Evolutionary conservation across 2,888 invertebrate species (phyloP).

Genomic region (Alitta virens): DNA sequence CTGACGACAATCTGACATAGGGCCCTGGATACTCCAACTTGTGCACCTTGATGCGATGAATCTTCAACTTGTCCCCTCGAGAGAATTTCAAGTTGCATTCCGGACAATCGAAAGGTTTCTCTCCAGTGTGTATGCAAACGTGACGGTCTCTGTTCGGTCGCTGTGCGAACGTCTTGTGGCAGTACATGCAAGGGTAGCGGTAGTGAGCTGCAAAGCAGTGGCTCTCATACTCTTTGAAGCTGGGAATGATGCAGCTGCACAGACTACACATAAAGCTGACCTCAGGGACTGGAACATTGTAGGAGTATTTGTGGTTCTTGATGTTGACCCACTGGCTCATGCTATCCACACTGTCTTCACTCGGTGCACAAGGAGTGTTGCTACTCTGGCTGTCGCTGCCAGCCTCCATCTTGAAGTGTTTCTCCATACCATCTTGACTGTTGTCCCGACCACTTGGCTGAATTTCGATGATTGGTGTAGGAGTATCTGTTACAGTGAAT

Average conservation of each 20-base stretch:
- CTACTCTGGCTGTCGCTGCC: background rate
- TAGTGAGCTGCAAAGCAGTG: conserved; percentile 46
- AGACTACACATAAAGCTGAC: background rate
- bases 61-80: conserved; percentile 34
- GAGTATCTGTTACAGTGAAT: conserved; percentile 19
- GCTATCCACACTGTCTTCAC: background rate
- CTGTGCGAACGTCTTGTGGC: conserved; percentile 52
- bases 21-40: conserved; percentile 15
- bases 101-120: conserved; percentile 37
- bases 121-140: conserved; percentile 53
- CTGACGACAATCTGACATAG: background rate
- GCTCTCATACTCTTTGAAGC: conserved; percentile 42
- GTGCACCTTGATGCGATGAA: conserved; percentile 28
- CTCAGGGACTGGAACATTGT: background rate
- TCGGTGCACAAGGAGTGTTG: background rate
- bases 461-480: conserved; percentile 9
- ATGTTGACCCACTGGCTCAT: background rate
- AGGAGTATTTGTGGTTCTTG: background rate
- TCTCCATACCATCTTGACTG: background rate
- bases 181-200: conserved; percentile 50
- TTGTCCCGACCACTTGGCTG: background rate
- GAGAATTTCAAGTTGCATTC: conserved; percentile 32
- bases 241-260: background rate
- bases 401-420: background rate
- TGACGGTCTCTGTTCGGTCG: conserved; percentile 53